These are phyloP conservation scores for Sicus ferrugineus DNA, from an alignment of 2,888 invertebrate species.

Conservation along the genomic window DNA sequence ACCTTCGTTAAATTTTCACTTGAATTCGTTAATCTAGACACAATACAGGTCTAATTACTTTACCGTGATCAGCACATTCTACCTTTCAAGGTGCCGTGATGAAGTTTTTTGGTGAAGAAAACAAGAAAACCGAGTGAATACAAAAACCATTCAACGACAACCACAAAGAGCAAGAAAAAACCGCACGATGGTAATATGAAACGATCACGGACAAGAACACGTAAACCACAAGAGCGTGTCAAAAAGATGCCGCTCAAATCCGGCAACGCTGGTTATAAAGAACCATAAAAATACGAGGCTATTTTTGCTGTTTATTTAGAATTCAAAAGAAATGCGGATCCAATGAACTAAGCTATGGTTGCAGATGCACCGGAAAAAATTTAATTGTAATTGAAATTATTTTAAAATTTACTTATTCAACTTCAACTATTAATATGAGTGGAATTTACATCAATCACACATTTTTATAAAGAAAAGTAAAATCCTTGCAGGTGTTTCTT, in stretches of 20 bases:
- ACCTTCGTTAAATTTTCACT: background rate
- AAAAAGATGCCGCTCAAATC: background rate
- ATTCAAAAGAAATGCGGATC: background rate
- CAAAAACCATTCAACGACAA: slow-evolving; percentile 16
- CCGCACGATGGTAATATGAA: background rate
- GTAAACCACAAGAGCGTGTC: slow-evolving; percentile 9
- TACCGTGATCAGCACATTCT: background rate
- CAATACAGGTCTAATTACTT: background rate
- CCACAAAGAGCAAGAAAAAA: background rate
- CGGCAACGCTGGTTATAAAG: background rate
- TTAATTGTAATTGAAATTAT: no score
- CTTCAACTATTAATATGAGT: no score
- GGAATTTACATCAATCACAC: no score
- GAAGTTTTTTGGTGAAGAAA: no score
- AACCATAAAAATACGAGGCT: background rate
- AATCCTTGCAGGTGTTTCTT: no score
- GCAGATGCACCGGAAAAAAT: no score
- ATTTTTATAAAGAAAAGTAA: no score
- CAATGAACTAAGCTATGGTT: background rate
- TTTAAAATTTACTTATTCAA: no score
- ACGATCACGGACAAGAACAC: background rate
- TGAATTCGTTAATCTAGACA: background rate
- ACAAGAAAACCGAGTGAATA: background rate
- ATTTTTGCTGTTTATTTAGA: background rate
- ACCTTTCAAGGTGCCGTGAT: background rate